These are phyloP conservation scores for Prionace glauca DNA, from an alignment of 2,797 vertebrate genomes.

Conservation along the genomic window DNA sequence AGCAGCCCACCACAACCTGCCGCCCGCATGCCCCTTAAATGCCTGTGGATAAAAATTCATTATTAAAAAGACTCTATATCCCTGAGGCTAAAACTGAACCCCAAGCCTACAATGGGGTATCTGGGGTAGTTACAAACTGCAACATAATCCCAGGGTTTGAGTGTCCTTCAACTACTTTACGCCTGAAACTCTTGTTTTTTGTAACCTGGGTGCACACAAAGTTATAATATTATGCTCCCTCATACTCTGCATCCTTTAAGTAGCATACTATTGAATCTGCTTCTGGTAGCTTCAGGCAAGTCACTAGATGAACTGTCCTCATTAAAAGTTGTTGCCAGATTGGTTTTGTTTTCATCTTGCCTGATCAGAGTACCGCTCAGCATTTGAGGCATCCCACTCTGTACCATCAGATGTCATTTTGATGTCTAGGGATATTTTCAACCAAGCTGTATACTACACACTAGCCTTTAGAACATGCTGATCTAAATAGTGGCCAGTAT, in stretches of 20 bases:
- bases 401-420: background rate
- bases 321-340: background rate
- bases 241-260: background rate
- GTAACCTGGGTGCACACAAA: background rate
- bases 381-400: background rate
- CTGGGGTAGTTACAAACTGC: background rate
- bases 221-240: background rate
- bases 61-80: too few relatives aligned
- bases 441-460: background rate
- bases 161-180: background rate
- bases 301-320: background rate
- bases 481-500: background rate
- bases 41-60: too few relatives aligned
- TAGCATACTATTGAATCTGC: background rate
- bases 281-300: background rate
- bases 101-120: too few relatives aligned
- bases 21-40: too few relatives aligned
- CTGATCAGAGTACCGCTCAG: background rate
- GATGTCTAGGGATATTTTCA: background rate
- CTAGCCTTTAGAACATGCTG: background rate
- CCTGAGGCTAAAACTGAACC: too few relatives aligned
- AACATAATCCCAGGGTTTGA: background rate
- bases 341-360: background rate
- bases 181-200: background rate
- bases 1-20: too few relatives aligned